Percentiles rank a stretch among this genome's conserved stretches.
phyloP scores from a whole-genome alignment of 2,888 invertebrate genomes.

The Tinea semifulvella region DNA sequence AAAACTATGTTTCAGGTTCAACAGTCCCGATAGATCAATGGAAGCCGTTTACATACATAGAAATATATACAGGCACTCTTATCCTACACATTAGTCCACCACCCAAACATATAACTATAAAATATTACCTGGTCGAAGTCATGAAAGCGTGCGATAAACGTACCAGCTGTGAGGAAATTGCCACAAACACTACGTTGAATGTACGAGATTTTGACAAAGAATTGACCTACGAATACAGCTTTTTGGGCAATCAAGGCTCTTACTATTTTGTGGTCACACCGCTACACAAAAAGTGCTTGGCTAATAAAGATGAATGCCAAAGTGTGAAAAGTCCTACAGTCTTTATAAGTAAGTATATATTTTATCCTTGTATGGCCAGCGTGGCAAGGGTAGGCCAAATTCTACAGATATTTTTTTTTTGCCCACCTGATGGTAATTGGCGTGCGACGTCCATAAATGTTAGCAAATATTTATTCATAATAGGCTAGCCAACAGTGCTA shows the following conservation, averaged over 20 bases:
- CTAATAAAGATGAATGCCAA: conserved; percentile 28
- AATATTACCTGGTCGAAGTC: conserved; percentile 36
- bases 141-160: conserved; percentile 32
- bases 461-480: background rate
- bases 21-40: conserved; percentile 39
- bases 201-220: conserved; percentile 35
- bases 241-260: conserved; percentile 36
- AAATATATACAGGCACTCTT: conserved; percentile 39
- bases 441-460: background rate
- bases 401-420: no score
- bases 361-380: no score
- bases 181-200: conserved; percentile 24
- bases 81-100: conserved; percentile 48
- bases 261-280: conserved; percentile 48
- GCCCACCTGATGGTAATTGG: no score
- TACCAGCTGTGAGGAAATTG: conserved; percentile 23
- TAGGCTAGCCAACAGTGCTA: background rate
- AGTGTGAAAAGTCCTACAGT: conserved; percentile 45
- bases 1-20: conserved; percentile 42
- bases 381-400: no score
- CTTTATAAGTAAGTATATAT: conserved; percentile 40
- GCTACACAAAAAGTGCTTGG: conserved; percentile 32
- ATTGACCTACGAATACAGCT: conserved; percentile 40
- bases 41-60: conserved; percentile 55
- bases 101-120: conserved; percentile 35